Base-by-base conservation (phyloP, 2,888 invertebrate genomes). In the Phymatocera aterrima region DNA sequence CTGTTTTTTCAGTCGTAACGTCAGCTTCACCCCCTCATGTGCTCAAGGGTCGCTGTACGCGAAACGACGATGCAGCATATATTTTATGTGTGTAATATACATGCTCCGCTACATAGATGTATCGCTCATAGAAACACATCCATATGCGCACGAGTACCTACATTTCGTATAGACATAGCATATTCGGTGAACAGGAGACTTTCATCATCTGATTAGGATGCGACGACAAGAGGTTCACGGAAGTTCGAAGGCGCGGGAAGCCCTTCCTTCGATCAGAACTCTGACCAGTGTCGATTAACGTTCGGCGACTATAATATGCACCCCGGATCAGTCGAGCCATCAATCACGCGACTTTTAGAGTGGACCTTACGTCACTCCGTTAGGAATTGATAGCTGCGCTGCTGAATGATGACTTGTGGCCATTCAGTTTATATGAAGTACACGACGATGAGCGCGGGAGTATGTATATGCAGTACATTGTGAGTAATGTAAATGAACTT, bases 221-320 rank as follows among this genome's bases (percentile, higher is more conserved):
- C 65, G 65, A 43, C 40, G 43, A 68, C 21, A 2, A 68, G 68
- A 46, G 68, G 40, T 65, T 65, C 24, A 10, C 70, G 21, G 2
- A 70, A 48, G n/a, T 70, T 46, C 12, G 2, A 6, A 70, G 31
- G 31, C 10, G 70, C 31, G 34, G 18, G 51, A 51, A 31, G n/a
- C n/a, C n/a, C n/a, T n/a, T n/a, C 51, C 70, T 72, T 72, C 70
- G 70, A 51, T 72, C 70, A 72, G 51, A 31, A 24, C 1, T 12
- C 51, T 72, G 70, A 72, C 51, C 51, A 72, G 70, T 51, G 48
- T 48, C 48, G 70, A 72, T 72, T 70, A 70, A 70, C 48, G 48
- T 43, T 72, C 8, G 24, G 18, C 70, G 34, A 72, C 70, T 51
- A n/a, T n/a, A n/a, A n/a, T n/a, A n/a, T n/a, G n/a, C n/a, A 12